These are phyloP conservation scores for Fragum whitleyi DNA, from an alignment of 2,888 invertebrate species.

Conservation along the genomic window DNA sequence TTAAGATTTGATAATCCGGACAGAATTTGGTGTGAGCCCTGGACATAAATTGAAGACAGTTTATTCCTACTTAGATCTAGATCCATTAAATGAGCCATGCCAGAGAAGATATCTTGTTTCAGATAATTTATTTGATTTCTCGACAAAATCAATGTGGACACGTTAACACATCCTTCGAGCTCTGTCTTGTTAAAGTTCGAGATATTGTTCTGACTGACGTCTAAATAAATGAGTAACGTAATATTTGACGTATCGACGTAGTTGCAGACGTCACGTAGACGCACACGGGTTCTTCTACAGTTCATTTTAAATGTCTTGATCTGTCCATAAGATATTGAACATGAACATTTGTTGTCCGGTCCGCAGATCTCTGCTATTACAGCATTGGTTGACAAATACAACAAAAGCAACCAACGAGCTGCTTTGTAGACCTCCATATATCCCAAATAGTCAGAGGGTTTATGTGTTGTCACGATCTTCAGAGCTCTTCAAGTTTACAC, in stretches of 20 bases:
- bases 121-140: background rate
- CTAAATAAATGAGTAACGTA: background rate
- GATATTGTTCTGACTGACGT: background rate
- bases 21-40: background rate
- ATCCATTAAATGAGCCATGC: background rate
- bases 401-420: no score
- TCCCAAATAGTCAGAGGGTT: no score
- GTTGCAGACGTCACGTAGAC: background rate
- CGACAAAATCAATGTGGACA: background rate
- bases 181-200: background rate
- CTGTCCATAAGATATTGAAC: background rate
- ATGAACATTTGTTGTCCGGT: background rate
- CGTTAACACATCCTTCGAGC: background rate
- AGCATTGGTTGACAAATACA: background rate
- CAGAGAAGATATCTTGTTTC: background rate
- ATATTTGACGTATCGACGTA: background rate
- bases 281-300: background rate
- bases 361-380: background rate
- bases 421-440: no score
- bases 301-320: background rate
- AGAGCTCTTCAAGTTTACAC: no score
- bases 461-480: no score
- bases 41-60: background rate
- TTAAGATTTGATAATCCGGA: background rate
- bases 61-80: background rate